phyloP scores from a whole-genome alignment of 2,797 vertebrate genomes.

The Momotus momota region DNA sequence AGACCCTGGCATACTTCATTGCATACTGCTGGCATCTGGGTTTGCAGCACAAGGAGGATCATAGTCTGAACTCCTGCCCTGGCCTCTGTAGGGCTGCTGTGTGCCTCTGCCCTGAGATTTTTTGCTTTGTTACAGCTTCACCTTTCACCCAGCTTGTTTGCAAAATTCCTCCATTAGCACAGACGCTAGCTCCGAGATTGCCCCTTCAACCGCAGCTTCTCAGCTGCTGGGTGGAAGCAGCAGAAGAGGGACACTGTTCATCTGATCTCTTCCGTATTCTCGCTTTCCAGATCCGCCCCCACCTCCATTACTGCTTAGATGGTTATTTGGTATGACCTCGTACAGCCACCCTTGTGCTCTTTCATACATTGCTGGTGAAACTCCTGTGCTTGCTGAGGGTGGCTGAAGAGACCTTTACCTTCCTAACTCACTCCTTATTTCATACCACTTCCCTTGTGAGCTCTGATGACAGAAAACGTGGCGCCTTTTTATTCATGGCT shows the following conservation, averaged over 20 bases:
- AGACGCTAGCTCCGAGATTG: neutral
- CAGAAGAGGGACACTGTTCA: neutral
- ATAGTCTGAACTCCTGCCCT: neutral
- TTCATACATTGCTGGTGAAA: neutral
- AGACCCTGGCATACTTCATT: neutral
- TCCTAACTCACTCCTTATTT: neutral
- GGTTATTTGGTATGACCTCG: neutral
- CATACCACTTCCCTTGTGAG: neutral
- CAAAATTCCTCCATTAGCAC: neutral
- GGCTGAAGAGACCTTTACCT: neutral
- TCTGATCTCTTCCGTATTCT: neutral
- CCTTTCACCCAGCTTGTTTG: neutral
- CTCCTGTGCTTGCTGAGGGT: neutral
- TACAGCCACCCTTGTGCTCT: neutral
- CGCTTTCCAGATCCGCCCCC: neutral
- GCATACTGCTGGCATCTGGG: neutral
- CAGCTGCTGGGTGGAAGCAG: neutral
- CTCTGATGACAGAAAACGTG: neutral
- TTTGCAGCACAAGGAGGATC: neutral
- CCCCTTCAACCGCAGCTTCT: neutral
- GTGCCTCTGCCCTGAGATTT: neutral
- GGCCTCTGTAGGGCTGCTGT: neutral
- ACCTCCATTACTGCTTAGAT: too few species aligned
- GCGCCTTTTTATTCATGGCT: neutral
- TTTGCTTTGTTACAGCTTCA: neutral